Base-by-base conservation (phyloP, 1,140 invertebrate species). In the Cepaea nemoralis region DNA sequence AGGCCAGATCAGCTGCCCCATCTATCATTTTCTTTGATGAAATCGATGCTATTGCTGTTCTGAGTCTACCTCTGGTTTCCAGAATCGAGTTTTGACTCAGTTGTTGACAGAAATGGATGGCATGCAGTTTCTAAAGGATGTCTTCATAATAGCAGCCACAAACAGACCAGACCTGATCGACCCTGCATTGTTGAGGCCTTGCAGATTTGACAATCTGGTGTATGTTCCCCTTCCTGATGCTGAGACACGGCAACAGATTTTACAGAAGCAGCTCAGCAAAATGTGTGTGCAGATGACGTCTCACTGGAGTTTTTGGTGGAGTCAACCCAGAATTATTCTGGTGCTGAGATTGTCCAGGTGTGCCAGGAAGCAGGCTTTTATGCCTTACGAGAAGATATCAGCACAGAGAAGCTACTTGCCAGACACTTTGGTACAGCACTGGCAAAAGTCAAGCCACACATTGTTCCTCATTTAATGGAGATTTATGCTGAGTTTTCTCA, bases 41-140 rank as follows among this genome's bases (percentile, higher is more conserved):
- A 93, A 96, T 99, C 86, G 98, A 99, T 92, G 96, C 97, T 22
- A 93, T 99, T 81, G 96, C 96, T 45, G 86, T 71, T 88, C 92
- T 84, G 88, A 90, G 40, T 92, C 93, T 14, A 87, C 89, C 39
- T 91, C 92, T 81, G 92, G 97, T 50, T 98, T 99, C 12, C 97
- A 98, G 86, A 98, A 99, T 89, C 97, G 97, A 31, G 98, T 99
- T 8, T 97, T 99, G 0, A 99, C 99, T 93, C 98, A 99, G 88
- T 93, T 99, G 81, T 93, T 99, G 0, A 97, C 98, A 3, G 99
- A 99, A 93, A 99, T 99, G 87, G 99, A 99, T 93, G 98, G 98
- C 87, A 98, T 99, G 14, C 98, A 99, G 87, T 96, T 98, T 87
- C 92, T 99, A 24, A 98, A 99, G 90, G 99, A 99, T 90, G 97